Evolutionary conservation across 2,888 invertebrate species (phyloP), one percentile per base, ranked within the genome.

Genomic region (Zhengitettix transpicula): DNA sequence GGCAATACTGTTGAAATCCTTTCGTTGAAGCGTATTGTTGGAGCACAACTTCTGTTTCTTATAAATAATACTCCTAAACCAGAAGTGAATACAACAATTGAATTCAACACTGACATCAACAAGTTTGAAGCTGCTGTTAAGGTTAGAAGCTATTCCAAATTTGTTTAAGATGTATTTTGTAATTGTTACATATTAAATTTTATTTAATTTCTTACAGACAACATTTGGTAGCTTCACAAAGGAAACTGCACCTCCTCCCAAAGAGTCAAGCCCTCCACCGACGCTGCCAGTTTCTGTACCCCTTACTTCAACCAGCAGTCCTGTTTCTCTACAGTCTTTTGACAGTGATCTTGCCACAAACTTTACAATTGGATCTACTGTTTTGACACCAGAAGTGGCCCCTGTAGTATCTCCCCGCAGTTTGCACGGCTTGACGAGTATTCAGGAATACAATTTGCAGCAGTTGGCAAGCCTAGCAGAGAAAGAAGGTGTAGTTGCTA

Each of bases 1-100:
- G 92, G 92, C 40, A 92, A 90, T 70, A 85, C 87, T 40, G 82
- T 86, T 9, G 92, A 93, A 75, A 84, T 92, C 67, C 81, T 93
- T 64, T 82, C 89, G 70, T 76, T 94, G 71, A 88, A 89, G 73
- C 85, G 87, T 69, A 77, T 85, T 17, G 88, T 93, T 28, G 79
- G 82, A 54, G 79, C 82, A 16, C 92, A 92, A 70, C 80, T 95
- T 68, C 74, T 84, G 58, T 81, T 85, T 66, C 77, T 94, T 65
- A 83, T 90, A 61, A 87, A 85, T 69, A 87, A 84, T 68, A 84
- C 86, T 58, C 87, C 89, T n/a, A 87, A 87, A 71, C 82, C 85
- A 60, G 89, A 90, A 69, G 81, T 88, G 57, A 82, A 84, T 69
- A 87, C 84, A 68, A 84, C 84, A 52, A 76, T 94, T 67, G 87